These are phyloP conservation scores for Drosophila seguyi DNA, from an alignment of 1,140 invertebrate genomes.

Conservation along the genomic window DNA sequence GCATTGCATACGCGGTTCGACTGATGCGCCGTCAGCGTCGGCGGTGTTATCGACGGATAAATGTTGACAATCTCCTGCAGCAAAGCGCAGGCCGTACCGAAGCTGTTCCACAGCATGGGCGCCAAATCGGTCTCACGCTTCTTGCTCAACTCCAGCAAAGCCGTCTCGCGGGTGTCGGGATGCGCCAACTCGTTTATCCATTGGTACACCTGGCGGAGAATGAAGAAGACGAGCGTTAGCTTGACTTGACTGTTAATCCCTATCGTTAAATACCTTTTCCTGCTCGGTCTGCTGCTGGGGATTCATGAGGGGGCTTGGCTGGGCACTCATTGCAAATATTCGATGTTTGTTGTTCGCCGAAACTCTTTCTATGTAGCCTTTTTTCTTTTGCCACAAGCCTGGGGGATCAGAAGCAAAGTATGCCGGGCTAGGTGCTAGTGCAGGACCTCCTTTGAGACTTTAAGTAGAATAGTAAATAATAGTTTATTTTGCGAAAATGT, in stretches of 20 bases:
- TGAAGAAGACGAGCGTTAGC: not conserved
- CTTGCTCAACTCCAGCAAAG: conserved; percentile 98
- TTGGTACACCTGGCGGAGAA: conserved; percentile 75
- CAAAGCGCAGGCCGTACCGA: conserved; percentile 98
- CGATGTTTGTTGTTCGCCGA: not conserved
- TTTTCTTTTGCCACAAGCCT: not conserved
- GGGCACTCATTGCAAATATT: conserved; percentile 69
- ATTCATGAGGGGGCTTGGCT: conserved; percentile 79
- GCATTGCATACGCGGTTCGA: conserved; percentile 99
- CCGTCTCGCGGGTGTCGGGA: conserved; percentile 97
- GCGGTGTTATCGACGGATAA: conserved; percentile 98
- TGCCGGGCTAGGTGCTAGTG: not conserved
- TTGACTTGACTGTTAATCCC: not conserved
- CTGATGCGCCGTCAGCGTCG: conserved; percentile 96
- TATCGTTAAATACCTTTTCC: conserved; percentile 60
- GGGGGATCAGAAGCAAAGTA: not conserved
- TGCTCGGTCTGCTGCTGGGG: conserved; percentile 75
- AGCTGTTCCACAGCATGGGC: conserved; percentile 99
- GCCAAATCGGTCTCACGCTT: conserved; percentile 98
- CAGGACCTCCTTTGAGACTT: not conserved
- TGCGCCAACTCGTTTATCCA: conserved; percentile 96
- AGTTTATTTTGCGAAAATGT: not conserved
- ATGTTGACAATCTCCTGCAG: conserved; percentile 98
- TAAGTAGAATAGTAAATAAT: not conserved
- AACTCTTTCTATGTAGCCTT: not conserved